A percentile compares a stretch with the other conserved stretches of the same genome.
Evolutionary conservation across 2,797 vertebrate species (phyloP).

Genomic region (Spinus olivaceus): DNA sequence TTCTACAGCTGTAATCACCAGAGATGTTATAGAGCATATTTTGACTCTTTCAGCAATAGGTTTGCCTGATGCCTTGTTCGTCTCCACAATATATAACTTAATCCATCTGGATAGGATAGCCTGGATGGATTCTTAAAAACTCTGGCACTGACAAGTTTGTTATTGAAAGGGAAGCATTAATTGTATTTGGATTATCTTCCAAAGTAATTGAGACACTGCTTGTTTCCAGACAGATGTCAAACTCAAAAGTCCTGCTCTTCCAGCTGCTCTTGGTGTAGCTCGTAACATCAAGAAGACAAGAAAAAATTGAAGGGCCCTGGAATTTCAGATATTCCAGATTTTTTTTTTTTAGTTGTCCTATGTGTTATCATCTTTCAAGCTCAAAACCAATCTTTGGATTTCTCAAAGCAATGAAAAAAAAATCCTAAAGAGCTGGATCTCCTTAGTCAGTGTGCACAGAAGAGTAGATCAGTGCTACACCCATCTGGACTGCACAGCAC

Average conservation of each 20-base stretch:
- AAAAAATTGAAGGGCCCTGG: neutral
- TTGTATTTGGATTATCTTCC: slow-evolving; percentile 43
- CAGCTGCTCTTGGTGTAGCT: slow-evolving; percentile 10
- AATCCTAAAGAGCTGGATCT: neutral
- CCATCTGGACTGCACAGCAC: neutral
- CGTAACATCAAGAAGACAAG: neutral
- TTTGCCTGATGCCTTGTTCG: neutral
- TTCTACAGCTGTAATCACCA: slow-evolving; percentile 51
- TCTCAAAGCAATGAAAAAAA: neutral
- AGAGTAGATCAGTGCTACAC: neutral
- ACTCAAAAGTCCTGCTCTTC: neutral
- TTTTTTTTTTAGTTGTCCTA: neutral
- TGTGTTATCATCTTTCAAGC: neutral
- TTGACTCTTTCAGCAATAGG: slow-evolving; percentile 34
- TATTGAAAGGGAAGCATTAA: slow-evolving; percentile 49
- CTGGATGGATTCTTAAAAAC: slow-evolving; percentile 32
- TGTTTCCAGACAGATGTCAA: slow-evolving; percentile 16
- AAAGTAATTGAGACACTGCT: slow-evolving; percentile 12
- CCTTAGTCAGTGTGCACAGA: neutral
- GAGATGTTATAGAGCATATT: slow-evolving; percentile 29
- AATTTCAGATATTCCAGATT: neutral
- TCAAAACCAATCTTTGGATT: neutral
- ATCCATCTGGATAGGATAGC: slow-evolving; percentile 38
- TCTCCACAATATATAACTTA: slow-evolving; percentile 12
- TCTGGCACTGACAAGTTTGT: slow-evolving; percentile 20